Conservation (phyloP, 1,140 invertebrate genomes). For the Temnothorax longispinosus region DNA sequence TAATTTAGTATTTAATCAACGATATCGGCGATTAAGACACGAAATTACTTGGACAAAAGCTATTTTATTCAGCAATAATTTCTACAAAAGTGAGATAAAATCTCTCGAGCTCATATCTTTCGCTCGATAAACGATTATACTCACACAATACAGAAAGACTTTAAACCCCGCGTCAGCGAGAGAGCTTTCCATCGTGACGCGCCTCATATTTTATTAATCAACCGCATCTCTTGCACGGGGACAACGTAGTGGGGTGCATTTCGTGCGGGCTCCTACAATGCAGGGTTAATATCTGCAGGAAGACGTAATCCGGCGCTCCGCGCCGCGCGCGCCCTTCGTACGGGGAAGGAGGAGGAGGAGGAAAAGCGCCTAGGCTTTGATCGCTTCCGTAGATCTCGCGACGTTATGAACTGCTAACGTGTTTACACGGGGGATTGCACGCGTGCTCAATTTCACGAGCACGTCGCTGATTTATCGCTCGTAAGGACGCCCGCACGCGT, state of each 20-base stretch:
- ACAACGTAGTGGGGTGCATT: conserved; percentile 8
- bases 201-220: conserved; percentile 58
- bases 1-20: background rate
- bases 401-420: conserved; percentile 61
- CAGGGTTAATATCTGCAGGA: conserved; percentile 52
- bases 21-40: background rate
- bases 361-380: conserved; percentile 36
- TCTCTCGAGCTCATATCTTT: background rate
- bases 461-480: conserved; percentile 55
- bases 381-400: conserved; percentile 55
- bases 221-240: background rate
- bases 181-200: conserved; percentile 1
- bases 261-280: conserved; percentile 47
- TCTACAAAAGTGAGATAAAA: background rate
- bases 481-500: conserved; percentile 56
- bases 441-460: conserved; percentile 62
- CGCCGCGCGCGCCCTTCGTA: conserved; percentile 47
- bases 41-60: background rate
- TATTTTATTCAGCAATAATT: background rate
- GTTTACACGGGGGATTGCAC: conserved; percentile 60
- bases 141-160: conserved; percentile 15
- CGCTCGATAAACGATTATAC: conserved; percentile 42
- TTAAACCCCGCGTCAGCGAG: conserved; percentile 17
- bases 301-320: conserved; percentile 33
- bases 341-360: background rate